phyloP scores from a whole-genome alignment of 2,113 vertebrate species.

The Onychostruthus taczanowskii region DNA sequence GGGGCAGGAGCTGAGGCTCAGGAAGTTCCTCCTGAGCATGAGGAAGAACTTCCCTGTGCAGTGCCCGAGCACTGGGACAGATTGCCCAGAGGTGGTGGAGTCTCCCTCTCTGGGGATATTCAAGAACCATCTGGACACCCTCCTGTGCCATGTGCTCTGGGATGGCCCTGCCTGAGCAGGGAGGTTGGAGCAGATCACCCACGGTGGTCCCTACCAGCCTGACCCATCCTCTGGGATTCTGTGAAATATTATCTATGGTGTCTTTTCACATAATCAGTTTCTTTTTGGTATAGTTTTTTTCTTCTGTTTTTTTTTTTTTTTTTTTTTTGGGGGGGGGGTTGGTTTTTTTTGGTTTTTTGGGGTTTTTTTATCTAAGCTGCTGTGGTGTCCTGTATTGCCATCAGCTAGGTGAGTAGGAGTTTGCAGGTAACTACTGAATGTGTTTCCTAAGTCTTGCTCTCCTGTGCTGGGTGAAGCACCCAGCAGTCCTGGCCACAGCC shows the following conservation, averaged over 20 bases:
- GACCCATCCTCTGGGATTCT: neutral
- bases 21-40: no score
- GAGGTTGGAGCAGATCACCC: neutral
- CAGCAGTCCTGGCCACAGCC: no score
- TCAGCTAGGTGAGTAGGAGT: neutral
- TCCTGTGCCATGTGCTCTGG: neutral
- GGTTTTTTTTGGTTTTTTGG: no score
- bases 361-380: neutral
- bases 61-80: neutral
- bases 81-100: neutral
- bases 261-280: neutral
- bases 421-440: neutral
- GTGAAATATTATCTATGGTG: neutral
- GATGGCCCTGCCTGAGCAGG: neutral
- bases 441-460: neutral
- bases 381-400: neutral
- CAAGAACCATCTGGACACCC: neutral
- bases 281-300: neutral
- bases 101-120: no score
- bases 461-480: neutral
- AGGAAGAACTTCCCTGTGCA: neutral
- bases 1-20: no score
- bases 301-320: no score
- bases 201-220: neutral
- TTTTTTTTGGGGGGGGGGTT: no score